Evolutionary conservation across 2,797 vertebrate genomes (phyloP).

Genomic region (Leuciscus waleckii): DNA sequence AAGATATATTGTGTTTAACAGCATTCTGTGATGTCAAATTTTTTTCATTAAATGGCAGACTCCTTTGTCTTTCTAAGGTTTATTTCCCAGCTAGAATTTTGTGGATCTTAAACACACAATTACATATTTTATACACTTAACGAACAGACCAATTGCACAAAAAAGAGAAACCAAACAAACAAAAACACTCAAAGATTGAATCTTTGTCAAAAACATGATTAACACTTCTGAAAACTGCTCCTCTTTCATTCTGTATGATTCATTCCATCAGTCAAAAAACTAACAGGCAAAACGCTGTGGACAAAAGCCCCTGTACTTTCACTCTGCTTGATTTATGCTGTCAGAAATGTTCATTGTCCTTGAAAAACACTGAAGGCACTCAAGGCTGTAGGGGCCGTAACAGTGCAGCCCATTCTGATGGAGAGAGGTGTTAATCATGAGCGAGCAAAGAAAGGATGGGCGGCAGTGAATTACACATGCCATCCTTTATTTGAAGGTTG

Average conservation of each 20-base stretch:
- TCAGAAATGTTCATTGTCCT: constrained; percentile 55
- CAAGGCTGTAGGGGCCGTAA: constrained; percentile 44
- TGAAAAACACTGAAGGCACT: constrained; percentile 49
- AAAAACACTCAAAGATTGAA: neutral
- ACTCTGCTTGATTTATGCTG: constrained; percentile 45
- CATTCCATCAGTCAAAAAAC: constrained; percentile 14
- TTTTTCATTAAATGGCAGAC: neutral
- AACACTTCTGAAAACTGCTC: constrained; percentile 19
- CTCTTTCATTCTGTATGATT: constrained; percentile 26
- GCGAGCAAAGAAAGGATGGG: constrained; percentile 30
- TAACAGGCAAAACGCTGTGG: constrained; percentile 13
- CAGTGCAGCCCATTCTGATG: neutral
- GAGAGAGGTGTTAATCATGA: constrained; percentile 47
- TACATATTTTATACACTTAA: neutral
- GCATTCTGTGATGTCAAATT: neutral
- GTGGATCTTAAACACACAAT: neutral
- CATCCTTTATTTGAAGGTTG: constrained; percentile 35
- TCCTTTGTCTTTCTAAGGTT: neutral
- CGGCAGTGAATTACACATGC: constrained; percentile 28
- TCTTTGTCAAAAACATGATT: constrained; percentile 22
- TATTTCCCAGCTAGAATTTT: neutral
- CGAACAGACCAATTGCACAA: neutral
- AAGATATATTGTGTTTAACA: neutral
- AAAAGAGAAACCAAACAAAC: constrained; percentile 8
- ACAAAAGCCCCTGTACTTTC: constrained; percentile 46